Evolutionary conservation across 2,888 invertebrate genomes (phyloP).

Genomic region (Digitonthophagus gazella): DNA sequence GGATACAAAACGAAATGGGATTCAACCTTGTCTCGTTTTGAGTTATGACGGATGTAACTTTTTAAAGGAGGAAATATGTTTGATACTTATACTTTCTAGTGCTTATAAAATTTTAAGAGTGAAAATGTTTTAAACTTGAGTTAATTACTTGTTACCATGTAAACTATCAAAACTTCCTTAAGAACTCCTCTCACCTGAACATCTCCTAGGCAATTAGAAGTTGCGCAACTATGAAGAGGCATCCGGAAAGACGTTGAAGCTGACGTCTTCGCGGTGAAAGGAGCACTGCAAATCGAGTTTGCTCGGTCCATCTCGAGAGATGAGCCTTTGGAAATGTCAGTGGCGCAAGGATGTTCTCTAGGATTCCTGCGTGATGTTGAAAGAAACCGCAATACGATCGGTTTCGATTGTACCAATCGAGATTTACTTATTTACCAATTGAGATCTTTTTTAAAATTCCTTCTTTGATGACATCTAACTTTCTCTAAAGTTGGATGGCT

Average conservation of each 20-base stretch:
- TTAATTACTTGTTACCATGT: too few species aligned
- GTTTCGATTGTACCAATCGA: too few species aligned
- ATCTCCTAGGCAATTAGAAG: not conserved
- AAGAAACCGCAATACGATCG: not conserved
- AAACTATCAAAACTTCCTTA: too few species aligned
- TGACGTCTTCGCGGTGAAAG: constrained; percentile 8
- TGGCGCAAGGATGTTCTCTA: constrained; percentile 11
- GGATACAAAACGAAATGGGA: not conserved
- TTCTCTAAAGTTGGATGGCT: too few species aligned
- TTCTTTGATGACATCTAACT: too few species aligned
- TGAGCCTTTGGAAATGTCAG: constrained; percentile 9
- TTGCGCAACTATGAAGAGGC: not conserved
- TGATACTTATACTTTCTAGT: too few species aligned
- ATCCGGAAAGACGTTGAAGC: not conserved
- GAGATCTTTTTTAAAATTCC: too few species aligned
- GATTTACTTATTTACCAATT: too few species aligned
- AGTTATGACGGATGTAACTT: not conserved
- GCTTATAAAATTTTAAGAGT: too few species aligned
- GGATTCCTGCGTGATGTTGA: not conserved
- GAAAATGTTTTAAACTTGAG: too few species aligned
- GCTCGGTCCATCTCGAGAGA: not conserved
- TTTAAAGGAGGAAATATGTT: not conserved
- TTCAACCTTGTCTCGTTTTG: not conserved
- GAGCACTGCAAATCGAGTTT: not conserved
- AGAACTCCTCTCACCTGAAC: too few species aligned